Percentiles rank a stretch among this genome's conserved stretches.
phyloP scores from a whole-genome alignment of 2,888 invertebrate species.

The Scotopteryx bipunctaria region DNA sequence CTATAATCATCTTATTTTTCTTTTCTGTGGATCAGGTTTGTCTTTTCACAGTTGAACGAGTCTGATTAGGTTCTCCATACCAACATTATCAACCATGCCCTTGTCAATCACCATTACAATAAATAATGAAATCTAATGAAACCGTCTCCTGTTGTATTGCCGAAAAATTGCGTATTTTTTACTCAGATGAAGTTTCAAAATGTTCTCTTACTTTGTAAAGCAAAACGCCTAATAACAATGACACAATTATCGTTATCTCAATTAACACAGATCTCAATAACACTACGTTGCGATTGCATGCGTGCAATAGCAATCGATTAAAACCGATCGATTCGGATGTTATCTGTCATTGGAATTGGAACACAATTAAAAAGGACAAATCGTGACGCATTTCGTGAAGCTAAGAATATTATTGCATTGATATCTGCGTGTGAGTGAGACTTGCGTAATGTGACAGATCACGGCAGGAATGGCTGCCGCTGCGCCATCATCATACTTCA shows the following conservation, averaged over 20 bases:
- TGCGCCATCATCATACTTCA: constrained; percentile 11
- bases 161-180: neutral
- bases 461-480: constrained; percentile 32
- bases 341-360: constrained; percentile 50
- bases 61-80: too few species aligned
- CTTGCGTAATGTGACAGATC: constrained; percentile 55
- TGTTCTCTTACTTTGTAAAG: neutral
- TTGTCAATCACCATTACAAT: too few species aligned
- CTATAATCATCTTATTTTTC: too few species aligned
- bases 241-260: constrained; percentile 25
- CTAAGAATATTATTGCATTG: constrained; percentile 44
- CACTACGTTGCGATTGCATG: constrained; percentile 24
- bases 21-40: too few species aligned
- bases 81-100: too few species aligned
- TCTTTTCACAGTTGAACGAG: too few species aligned
- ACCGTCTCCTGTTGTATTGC: too few species aligned
- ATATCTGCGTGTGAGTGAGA: constrained; percentile 44
- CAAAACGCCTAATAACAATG: constrained; percentile 14
- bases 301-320: constrained; percentile 25
- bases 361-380: constrained; percentile 60
- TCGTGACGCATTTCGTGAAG: constrained; percentile 56
- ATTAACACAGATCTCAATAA: constrained; percentile 27
- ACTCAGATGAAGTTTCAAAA: neutral
- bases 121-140: too few species aligned
- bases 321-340: constrained; percentile 34